These are phyloP conservation scores for Callitettix versicolor DNA, from an alignment of 1,140 invertebrate species.

Conservation along the genomic window DNA sequence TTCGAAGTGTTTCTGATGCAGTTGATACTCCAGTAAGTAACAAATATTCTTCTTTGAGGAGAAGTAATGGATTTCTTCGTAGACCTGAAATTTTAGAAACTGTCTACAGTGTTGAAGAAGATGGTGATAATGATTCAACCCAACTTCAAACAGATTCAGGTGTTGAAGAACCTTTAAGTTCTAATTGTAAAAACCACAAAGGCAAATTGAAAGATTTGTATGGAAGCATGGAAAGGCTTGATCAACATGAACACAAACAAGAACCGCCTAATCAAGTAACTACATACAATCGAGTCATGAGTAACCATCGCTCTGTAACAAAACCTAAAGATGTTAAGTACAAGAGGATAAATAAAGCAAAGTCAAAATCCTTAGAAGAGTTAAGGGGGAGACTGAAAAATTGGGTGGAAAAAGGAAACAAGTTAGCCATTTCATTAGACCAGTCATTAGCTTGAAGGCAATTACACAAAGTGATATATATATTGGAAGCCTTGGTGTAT, in stretches of 20 bases:
- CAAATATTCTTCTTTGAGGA: conserved; percentile 55
- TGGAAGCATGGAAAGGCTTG: conserved; percentile 37
- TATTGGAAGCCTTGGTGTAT: no score
- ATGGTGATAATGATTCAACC: conserved; percentile 47
- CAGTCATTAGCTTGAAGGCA: conserved; percentile 33
- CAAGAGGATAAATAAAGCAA: conserved; percentile 80
- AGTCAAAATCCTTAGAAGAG: conserved; percentile 79
- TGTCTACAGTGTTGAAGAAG: conserved; percentile 74
- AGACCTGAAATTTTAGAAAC: conserved; percentile 73
- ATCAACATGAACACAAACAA: conserved; percentile 26
- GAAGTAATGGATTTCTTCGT: conserved; percentile 61
- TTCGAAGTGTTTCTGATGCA: conserved; percentile 66
- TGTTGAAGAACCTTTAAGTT: conserved; percentile 6
- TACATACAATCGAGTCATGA: conserved; percentile 78
- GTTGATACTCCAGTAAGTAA: conserved; percentile 53
- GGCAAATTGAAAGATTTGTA: conserved; percentile 29
- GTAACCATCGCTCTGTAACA: conserved; percentile 76
- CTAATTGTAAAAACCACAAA: conserved; percentile 5
- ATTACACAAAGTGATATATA: no score
- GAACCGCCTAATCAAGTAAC: conserved; percentile 47
- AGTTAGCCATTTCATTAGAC: conserved; percentile 42
- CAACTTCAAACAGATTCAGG: conserved; percentile 28
- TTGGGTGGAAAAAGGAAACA: conserved; percentile 70
- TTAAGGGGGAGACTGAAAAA: conserved; percentile 68
- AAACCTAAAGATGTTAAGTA: conserved; percentile 86